phyloP scores from a whole-genome alignment of 2,888 invertebrate species.

The Mesoligia furuncula region DNA sequence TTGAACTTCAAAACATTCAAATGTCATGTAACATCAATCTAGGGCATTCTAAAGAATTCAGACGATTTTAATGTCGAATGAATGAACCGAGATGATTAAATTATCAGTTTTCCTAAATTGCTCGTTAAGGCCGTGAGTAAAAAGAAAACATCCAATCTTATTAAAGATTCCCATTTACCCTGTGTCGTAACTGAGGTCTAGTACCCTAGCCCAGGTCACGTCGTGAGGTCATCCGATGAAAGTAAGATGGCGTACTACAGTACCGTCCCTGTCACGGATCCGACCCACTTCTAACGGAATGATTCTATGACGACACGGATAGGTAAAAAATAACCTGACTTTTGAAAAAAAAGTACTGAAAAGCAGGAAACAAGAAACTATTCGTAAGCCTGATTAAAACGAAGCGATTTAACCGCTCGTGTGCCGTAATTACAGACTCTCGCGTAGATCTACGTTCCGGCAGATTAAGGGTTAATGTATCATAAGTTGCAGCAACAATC shows the following conservation, averaged over 20 bases:
- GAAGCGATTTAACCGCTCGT: too few relatives aligned
- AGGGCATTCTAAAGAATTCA: not conserved
- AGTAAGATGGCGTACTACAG: constrained; percentile 77
- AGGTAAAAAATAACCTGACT: not conserved
- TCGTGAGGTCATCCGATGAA: constrained; percentile 86
- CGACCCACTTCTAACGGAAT: constrained; percentile 61
- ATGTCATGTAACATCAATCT: not conserved
- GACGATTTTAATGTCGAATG: not conserved
- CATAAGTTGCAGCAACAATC: too few relatives aligned
- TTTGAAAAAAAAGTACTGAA: not conserved
- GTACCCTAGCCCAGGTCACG: constrained; percentile 70
- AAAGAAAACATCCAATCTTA: constrained; percentile 10
- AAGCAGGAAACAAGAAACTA: not conserved
- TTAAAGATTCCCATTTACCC: constrained; percentile 42
- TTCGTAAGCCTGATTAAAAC: too few relatives aligned
- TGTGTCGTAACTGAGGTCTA: constrained; percentile 63
- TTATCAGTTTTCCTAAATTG: not conserved
- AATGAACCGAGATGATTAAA: not conserved
- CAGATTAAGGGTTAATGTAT: too few relatives aligned
- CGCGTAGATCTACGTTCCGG: too few relatives aligned
- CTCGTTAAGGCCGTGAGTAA: not conserved
- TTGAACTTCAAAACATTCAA: not conserved
- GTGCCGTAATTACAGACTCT: too few relatives aligned
- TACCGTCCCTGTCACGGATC: constrained; percentile 57
- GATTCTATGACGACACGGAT: constrained; percentile 34